phyloP scores from a whole-genome alignment of 2,888 invertebrate species.

The Cordylochernes scorpioides region DNA sequence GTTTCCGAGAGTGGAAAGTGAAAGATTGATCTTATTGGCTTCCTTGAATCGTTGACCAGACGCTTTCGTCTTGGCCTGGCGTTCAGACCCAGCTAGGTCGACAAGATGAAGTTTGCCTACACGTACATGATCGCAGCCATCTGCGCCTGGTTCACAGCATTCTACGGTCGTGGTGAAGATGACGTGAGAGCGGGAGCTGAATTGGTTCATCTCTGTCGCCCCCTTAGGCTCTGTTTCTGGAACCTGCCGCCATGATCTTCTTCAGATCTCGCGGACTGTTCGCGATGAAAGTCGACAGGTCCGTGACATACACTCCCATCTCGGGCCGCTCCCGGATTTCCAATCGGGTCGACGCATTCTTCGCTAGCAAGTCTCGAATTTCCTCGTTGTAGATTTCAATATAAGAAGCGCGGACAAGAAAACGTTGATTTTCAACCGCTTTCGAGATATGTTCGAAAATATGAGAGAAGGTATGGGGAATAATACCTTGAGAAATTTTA shows the following conservation, averaged over 20 bases:
- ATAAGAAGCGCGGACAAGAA: conserved; percentile 86
- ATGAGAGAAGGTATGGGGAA: conserved; percentile 95
- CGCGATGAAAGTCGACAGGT: conserved; percentile 86
- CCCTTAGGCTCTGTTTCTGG: conserved; percentile 60
- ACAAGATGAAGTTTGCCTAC: conserved; percentile 93
- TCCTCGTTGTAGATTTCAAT: conserved; percentile 98
- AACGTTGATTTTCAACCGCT: conserved; percentile 64
- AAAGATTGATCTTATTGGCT: conserved; percentile 91
- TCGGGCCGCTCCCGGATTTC: conserved; percentile 70
- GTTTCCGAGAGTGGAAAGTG: conserved; percentile 83
- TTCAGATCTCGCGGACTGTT: conserved; percentile 86
- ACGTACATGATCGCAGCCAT: conserved; percentile 59
- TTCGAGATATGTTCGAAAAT: conserved; percentile 92
- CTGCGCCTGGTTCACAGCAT: conserved; percentile 54
- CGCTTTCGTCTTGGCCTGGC: conserved; percentile 87
- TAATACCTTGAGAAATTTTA: conserved; percentile 81
- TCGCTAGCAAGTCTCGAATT: conserved; percentile 71
- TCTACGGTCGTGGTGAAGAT: conserved; percentile 95
- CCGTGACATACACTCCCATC: conserved; percentile 91
- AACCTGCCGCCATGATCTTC: conserved; percentile 79
- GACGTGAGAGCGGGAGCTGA: conserved; percentile 86
- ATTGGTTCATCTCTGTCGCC: conserved; percentile 88
- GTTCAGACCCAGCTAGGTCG: conserved; percentile 86
- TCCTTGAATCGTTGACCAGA: conserved; percentile 74
- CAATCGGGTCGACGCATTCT: conserved; percentile 61